Evolutionary conservation across 2,797 vertebrate species (phyloP).

Genomic region (Bradypodion ventrale): DNA sequence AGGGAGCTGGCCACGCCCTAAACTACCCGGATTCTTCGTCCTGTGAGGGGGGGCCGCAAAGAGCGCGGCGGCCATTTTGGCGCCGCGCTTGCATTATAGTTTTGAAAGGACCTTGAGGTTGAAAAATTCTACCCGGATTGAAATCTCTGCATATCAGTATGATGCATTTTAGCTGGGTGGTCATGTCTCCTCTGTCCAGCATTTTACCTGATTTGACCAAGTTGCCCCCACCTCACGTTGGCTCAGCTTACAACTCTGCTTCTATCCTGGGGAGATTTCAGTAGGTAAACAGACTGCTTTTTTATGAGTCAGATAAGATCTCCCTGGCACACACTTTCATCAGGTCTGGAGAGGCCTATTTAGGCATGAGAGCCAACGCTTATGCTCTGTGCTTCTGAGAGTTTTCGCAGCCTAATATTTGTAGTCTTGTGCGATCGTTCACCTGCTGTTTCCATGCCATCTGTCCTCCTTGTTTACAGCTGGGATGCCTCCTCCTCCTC

Average conservation of each 20-base stretch:
- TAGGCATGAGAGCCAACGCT: not conserved
- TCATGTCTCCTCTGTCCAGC: conserved; percentile 18
- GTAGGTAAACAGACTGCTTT: not conserved
- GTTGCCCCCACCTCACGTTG: not conserved
- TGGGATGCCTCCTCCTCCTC: accelerated
- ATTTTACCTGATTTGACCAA: conserved; percentile 12
- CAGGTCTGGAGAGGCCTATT: not conserved
- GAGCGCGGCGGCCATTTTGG: no score
- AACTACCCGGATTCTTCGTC: no score
- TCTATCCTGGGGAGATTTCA: not conserved
- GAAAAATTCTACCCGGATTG: conserved; percentile 10
- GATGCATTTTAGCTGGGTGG: not conserved
- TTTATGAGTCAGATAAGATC: not conserved
- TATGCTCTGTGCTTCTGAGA: not conserved
- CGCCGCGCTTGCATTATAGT: no score
- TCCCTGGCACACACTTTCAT: not conserved
- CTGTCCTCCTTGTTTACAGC: accelerated
- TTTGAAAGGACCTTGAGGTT: no score
- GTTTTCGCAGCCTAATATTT: conserved; percentile 1
- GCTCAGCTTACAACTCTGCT: not conserved
- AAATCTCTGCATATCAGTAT: conserved; percentile 29
- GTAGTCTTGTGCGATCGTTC: not conserved
- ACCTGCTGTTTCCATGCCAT: not conserved
- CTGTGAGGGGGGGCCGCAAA: no score
- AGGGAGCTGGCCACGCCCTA: no score